Evolutionary conservation across 2,888 invertebrate genomes (phyloP).

Genomic region (Cepaea hortensis): DNA sequence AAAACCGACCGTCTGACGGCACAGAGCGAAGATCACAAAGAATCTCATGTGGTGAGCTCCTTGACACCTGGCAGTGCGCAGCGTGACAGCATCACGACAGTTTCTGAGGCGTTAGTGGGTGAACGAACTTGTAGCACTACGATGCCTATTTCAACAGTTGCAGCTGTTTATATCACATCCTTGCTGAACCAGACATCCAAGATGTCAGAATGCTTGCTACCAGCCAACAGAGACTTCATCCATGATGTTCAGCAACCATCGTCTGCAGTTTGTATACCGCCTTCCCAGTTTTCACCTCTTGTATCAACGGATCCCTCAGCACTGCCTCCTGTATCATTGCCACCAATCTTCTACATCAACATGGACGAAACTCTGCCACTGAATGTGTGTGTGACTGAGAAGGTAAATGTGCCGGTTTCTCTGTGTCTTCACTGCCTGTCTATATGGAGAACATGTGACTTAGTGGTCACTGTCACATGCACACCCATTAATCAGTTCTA

Average conservation of each 20-base stretch:
- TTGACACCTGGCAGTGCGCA: no score
- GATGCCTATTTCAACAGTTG: neutral
- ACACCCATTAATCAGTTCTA: no score
- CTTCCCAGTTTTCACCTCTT: neutral
- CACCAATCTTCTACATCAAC: constrained; percentile 28
- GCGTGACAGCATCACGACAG: no score
- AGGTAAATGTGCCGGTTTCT: constrained; percentile 6
- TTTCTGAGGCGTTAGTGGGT: neutral
- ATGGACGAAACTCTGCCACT: neutral
- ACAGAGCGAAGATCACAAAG: no score
- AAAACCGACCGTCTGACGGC: no score
- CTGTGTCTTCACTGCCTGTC: no score
- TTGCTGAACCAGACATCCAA: neutral
- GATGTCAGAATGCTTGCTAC: neutral
- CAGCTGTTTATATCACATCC: no score
- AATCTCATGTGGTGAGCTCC: no score
- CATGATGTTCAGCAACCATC: neutral
- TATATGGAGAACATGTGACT: no score
- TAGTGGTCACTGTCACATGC: no score
- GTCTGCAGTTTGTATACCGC: neutral
- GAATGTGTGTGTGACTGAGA: neutral
- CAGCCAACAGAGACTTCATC: no score
- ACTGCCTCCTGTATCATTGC: neutral
- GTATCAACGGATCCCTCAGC: neutral
- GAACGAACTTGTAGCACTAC: neutral